These are phyloP conservation scores for Idaea biselata DNA, from an alignment of 2,888 invertebrate species.

Conservation along the genomic window DNA sequence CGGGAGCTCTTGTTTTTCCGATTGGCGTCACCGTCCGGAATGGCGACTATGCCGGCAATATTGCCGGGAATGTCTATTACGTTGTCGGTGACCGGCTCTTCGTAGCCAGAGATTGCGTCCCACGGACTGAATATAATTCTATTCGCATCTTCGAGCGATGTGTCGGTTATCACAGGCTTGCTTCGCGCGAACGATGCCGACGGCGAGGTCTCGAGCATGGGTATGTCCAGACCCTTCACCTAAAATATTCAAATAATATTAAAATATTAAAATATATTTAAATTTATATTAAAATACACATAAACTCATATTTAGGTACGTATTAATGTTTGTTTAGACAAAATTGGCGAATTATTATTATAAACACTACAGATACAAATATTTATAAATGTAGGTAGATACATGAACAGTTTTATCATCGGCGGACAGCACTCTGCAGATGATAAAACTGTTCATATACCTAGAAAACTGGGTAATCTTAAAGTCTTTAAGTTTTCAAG, in stretches of 20 bases:
- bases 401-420: too few species aligned
- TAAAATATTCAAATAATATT: constrained; percentile 27
- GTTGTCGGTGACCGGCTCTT: constrained; percentile 68
- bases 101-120: constrained; percentile 73
- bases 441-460: too few species aligned
- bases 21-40: constrained; percentile 47
- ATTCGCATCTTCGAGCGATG: constrained; percentile 75
- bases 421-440: too few species aligned
- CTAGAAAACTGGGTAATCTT: too few species aligned
- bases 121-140: constrained; percentile 79
- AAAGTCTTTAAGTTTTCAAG: too few species aligned
- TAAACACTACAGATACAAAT: too few species aligned
- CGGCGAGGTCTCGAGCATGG: constrained; percentile 55
- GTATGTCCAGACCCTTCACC: constrained; percentile 74
- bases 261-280: too few species aligned
- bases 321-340: too few species aligned
- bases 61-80: constrained; percentile 72
- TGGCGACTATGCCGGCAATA: constrained; percentile 49
- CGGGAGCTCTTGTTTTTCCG: constrained; percentile 61
- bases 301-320: neutral
- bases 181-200: constrained; percentile 48
- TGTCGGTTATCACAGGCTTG: constrained; percentile 66
- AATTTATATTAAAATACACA: too few species aligned
- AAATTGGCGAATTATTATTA: too few species aligned
- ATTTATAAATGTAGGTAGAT: too few species aligned